phyloP scores from a whole-genome alignment of 2,797 vertebrate genomes.

The Propithecus perrieri region DNA sequence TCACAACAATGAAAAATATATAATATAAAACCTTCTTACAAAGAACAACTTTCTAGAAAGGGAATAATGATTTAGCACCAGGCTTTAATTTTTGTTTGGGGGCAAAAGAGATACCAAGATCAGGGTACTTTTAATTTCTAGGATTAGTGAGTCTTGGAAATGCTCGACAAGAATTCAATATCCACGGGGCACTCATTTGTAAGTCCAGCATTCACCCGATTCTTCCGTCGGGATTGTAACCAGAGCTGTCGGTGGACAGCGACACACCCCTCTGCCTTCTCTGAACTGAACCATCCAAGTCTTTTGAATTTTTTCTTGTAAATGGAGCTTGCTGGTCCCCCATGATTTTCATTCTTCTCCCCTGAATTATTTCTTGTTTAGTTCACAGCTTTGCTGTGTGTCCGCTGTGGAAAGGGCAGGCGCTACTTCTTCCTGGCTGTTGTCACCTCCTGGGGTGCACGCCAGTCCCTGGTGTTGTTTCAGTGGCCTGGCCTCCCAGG shows the following conservation, averaged over 20 bases:
- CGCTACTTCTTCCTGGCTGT: too few species aligned
- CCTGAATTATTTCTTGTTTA: not conserved
- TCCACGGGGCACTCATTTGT: not conserved
- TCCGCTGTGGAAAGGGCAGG: not conserved
- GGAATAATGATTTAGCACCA: not conserved
- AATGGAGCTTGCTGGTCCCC: too few species aligned
- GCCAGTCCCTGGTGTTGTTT: not conserved
- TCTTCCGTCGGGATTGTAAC: not conserved
- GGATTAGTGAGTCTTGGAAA: not conserved
- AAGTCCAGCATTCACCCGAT: rapidly evolving
- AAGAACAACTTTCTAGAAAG: not conserved
- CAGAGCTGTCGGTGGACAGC: too few species aligned
- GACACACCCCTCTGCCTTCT: not conserved
- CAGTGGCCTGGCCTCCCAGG: not conserved
- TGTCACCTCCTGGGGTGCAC: not conserved
- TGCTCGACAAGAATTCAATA: not conserved
- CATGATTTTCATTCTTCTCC: too few species aligned
- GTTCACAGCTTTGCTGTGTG: rapidly evolving
- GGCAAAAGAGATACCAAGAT: not conserved
- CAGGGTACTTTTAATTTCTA: not conserved
- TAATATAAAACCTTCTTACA: not conserved
- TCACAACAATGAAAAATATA: not conserved
- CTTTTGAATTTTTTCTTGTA: not conserved
- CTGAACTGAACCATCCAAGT: not conserved
- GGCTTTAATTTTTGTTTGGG: not conserved